A percentile compares a stretch with the other conserved stretches of the same genome.
Evolutionary conservation across 2,797 vertebrate genomes (phyloP).

Genomic region (Sardinella longiceps): DNA sequence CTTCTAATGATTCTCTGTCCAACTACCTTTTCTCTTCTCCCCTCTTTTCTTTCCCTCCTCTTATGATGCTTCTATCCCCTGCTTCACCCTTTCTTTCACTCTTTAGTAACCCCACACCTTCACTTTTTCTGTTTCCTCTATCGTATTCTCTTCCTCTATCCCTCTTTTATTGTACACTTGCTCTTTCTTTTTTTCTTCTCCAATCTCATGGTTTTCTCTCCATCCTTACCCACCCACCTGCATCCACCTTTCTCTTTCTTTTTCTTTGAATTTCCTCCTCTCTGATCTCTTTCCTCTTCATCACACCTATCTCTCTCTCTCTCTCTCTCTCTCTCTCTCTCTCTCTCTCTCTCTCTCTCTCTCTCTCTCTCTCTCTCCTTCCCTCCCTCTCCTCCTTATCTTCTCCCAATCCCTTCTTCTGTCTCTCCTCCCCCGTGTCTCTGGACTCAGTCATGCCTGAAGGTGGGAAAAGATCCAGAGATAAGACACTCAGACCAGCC

Average conservation of each 20-base stretch:
- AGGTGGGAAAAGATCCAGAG: conserved; percentile 42
- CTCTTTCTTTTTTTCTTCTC: neutral
- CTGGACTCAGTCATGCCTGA: neutral
- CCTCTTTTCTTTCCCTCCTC: neutral
- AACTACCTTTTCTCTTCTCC: neutral
- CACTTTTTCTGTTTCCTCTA: neutral
- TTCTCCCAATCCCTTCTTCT: conserved; percentile 22
- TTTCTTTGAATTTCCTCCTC: neutral
- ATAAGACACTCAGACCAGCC: conserved; percentile 42
- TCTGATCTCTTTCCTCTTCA: too few relatives aligned
- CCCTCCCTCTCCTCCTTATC: neutral
- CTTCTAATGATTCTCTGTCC: neutral
- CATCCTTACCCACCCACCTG: too few relatives aligned
- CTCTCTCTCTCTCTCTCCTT: neutral
- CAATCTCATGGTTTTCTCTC: neutral
- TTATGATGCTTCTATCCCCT: neutral
- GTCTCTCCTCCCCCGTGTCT: neutral
- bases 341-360: too few relatives aligned
- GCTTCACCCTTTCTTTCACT: neutral
- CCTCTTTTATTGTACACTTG: neutral
- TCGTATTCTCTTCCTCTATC: neutral
- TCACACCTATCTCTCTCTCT: too few relatives aligned
- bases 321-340: neutral
- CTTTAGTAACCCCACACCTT: neutral
- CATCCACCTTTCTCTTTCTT: neutral